Evolutionary conservation across 2,888 invertebrate genomes (phyloP), one percentile per base, ranked within the genome.

Genomic region (Thysanoteuthis rhombus): DNA sequence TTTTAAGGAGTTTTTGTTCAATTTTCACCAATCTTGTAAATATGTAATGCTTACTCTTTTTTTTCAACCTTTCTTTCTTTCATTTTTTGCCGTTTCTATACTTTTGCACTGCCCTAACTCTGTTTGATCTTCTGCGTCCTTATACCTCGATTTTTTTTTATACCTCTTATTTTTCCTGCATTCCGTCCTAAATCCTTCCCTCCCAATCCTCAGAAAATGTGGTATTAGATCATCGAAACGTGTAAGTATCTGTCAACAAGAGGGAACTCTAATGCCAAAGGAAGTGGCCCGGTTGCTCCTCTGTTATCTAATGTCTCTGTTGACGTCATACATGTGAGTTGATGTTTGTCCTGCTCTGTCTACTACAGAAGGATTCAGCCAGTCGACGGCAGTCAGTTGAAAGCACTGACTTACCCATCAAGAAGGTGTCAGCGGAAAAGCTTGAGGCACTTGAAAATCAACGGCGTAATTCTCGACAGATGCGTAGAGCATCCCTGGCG

Each of bases 401-500:
- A 89, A 95, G 94, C 47, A 94, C 94, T 58, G 95, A 94, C 94
- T 89, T 95, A 58, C 94, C 94, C 52, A 95, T 96, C 93, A 95
- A 95, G 95, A 95, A 95, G 93, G 95, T 95, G 58, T 95, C 96
- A 38, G 95, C 95, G 92, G 96, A 96, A 94, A 96, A 96, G 93
- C 95, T 96, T 94, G 96, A 96, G 93, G 95, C 95, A 40, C 94
- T 96, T 94, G 96, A 96, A 93, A 95, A 95, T 93, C 95, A 96
- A 92, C 94, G 96, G 89, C 95, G 96, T 52, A 95, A 96, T 39
- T 95, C 95, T 89, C 96, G 96, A 96, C 96, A 96, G 93, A 95
- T 95, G 93, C 95, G 96, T 91, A 94, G 96, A 92, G 95, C 96
- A 75, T 96, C 96, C 58, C 95, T 96, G 94, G 96, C 96, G 97